Evolutionary conservation across 2,113 vertebrate genomes (phyloP).

Genomic region (Microcebus jonahi): DNA sequence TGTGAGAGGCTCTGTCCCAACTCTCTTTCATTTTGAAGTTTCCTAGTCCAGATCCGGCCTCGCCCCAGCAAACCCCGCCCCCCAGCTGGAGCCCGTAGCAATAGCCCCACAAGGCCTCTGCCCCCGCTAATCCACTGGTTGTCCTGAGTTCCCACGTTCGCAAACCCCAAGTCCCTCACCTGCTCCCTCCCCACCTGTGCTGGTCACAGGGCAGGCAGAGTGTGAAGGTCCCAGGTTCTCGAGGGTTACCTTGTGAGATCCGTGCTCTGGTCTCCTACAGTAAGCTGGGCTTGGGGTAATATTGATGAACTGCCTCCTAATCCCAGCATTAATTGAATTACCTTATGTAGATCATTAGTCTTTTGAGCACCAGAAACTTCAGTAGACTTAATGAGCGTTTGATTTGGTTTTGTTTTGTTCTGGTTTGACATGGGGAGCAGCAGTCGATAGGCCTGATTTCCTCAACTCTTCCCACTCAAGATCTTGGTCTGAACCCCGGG

Average conservation of each 20-base stretch:
- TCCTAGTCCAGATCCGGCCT: not conserved
- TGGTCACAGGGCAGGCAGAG: not conserved
- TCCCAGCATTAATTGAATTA: not conserved
- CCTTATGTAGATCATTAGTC: not conserved
- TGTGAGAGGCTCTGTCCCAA: not conserved
- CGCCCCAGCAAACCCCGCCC: not conserved
- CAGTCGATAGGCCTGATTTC: not conserved
- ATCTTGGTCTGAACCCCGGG: not conserved
- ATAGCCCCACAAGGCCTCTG: fast-evolving
- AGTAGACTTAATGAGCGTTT: fast-evolving
- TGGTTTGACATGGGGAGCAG: fast-evolving
- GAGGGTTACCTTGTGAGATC: not conserved
- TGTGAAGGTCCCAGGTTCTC: too few species aligned
- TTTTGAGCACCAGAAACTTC: not conserved
- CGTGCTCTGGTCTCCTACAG: fast-evolving
- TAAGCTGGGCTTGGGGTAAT: not conserved
- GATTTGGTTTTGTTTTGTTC: fast-evolving
- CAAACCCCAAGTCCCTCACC: fast-evolving
- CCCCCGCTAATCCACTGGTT: fast-evolving
- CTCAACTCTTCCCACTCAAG: too few species aligned
- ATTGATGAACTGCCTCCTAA: fast-evolving
- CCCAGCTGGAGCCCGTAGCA: fast-evolving
- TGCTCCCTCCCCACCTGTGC: not conserved
- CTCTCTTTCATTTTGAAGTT: not conserved
- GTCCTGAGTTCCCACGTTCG: fast-evolving